Percentiles rank a stretch among this genome's conserved stretches.
phyloP scores from a whole-genome alignment of 2,113 vertebrate species.

The Hemichromis elongatus region DNA sequence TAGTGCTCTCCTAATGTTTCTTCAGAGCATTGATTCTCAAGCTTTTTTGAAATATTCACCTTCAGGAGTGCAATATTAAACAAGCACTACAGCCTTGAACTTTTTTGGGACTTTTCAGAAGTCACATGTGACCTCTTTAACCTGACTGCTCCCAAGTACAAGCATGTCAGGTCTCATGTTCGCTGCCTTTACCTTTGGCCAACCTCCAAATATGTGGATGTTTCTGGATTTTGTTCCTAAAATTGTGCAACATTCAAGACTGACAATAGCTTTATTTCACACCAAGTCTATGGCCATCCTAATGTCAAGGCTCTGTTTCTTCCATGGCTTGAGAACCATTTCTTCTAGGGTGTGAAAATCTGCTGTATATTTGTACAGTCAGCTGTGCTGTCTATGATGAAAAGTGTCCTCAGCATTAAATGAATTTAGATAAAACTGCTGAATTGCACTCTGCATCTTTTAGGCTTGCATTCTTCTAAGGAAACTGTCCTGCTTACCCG shows the following conservation, averaged over 20 bases:
- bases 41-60: not conserved
- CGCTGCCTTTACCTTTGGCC: not conserved
- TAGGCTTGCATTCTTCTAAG: not conserved
- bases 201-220: not conserved
- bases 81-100: not conserved
- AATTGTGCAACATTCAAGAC: not conserved
- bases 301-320: fast-evolving
- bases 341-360: not conserved
- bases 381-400: not conserved
- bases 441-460: not conserved
- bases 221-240: not conserved
- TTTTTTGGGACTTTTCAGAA: not conserved
- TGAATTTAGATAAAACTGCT: not conserved
- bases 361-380: not conserved
- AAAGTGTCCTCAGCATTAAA: not conserved
- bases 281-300: not conserved
- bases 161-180: not conserved
- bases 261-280: not conserved
- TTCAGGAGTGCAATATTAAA: not conserved
- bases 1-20: not conserved
- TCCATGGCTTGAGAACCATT: not conserved
- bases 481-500: not conserved
- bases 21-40: not conserved
- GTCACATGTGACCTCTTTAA: not conserved
- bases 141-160: not conserved